Evolutionary conservation across 2,888 invertebrate genomes (phyloP), one percentile per base, ranked within the genome.

Genomic region (Platerodrilus igneus): DNA sequence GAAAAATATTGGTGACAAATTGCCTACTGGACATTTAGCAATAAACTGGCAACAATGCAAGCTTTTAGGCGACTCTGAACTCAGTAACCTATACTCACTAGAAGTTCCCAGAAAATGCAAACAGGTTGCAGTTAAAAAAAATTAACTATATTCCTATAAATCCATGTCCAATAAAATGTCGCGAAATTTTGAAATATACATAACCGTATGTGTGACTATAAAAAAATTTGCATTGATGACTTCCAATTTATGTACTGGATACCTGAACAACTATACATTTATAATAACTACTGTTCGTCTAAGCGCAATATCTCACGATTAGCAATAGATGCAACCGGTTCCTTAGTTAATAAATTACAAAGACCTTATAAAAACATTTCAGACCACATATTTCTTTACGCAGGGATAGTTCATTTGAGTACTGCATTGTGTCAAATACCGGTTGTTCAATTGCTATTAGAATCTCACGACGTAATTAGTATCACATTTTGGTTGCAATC

Each of bases 241-340:
- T 45, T 45, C 29, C 9, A 10, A 16, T 2, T 45, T 1, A 22
- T 37, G 17, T 45, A 41, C 17, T 45, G 45, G 45, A 27, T 25
- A 3, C 32, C 14, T 16, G 37, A 45, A 23, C 40, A 45, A 31
- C 8, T 41, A 9, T 7, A n/a, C n/a, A 29, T 33, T n/a, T 45
- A 41, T 32, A 41, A 45, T 16, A 13, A 30, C 5, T 45, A 41
- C 9, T 23, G 17, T 11, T n/a, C 14, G 32, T 19, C 8, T 1
- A 9, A 6, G 17, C 7, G 4, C 4, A 13, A 13, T 19, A n/a
- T n/a, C n/a, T 19, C 32, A 1, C 14, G 17, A n/a, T 9, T 41
- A 20, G 41, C 30, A 5, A 13, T 37, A 23, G 45, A 45, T 33
- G 41, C 45, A 5, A 45, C 45, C 6, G 45, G 41, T 23, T 10